Evolutionary conservation across 2,888 invertebrate genomes (phyloP).

Genomic region (Oxyteleia sp.): DNA sequence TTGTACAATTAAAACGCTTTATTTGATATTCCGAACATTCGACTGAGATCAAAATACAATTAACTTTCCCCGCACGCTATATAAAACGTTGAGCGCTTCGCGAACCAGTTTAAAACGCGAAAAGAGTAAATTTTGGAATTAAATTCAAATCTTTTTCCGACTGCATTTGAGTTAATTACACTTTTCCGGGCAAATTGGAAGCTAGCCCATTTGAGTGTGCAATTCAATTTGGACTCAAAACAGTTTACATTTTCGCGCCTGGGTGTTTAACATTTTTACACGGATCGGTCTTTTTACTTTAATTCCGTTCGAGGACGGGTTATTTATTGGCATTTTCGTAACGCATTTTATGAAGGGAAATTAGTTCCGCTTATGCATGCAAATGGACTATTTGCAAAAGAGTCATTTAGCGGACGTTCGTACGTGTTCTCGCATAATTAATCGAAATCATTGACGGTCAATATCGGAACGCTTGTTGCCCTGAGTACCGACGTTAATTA

Average conservation of each 20-base stretch:
- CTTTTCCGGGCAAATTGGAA: constrained; percentile 7
- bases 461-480: constrained; percentile 50
- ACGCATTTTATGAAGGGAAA: constrained; percentile 35
- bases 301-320: constrained; percentile 3
- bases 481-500: constrained; percentile 37
- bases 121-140: constrained; percentile 7
- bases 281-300: not conserved
- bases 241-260: not conserved
- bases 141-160: constrained; percentile 1
- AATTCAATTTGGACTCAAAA: constrained; percentile 12
- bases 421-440: constrained; percentile 59
- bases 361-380: constrained; percentile 60
- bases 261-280: constrained; percentile 21
- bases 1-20: not conserved
- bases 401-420: constrained; percentile 41
- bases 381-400: constrained; percentile 59
- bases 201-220: constrained; percentile 20
- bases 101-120: not conserved
- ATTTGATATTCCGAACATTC: not conserved
- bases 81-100: constrained; percentile 1
- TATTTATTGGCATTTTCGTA: constrained; percentile 42
- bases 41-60: constrained; percentile 4
- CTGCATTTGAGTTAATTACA: constrained; percentile 14
- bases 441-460: constrained; percentile 55
- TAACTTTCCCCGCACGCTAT: constrained; percentile 1